Conservation (phyloP, 2,113 vertebrate genomes). For the Myxocyprinus asiaticus region DNA sequence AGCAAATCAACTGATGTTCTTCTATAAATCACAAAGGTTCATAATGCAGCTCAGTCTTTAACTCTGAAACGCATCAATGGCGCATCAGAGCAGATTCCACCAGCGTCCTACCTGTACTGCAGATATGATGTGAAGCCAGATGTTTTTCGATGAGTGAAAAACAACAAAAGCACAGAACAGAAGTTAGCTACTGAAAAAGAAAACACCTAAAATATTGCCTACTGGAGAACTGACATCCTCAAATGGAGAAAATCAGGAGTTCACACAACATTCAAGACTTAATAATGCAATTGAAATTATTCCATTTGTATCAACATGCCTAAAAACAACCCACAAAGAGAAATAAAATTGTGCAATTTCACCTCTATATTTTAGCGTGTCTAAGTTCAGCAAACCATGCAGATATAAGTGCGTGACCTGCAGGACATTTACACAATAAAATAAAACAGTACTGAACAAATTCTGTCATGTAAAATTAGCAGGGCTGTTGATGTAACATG, state of each 20-base stretch:
- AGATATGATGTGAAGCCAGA: conserved; percentile 60
- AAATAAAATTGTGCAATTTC: no score
- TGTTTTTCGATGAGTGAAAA: conserved; percentile 64
- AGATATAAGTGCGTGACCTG: no score
- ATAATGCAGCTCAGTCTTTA: conserved; percentile 26
- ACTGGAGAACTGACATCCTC: not conserved
- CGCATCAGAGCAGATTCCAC: conserved; percentile 37
- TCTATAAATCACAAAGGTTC: conserved; percentile 5
- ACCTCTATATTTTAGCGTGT: no score
- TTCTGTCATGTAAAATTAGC: no score
- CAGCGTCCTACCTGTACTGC: conserved; percentile 67
- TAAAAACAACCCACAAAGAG: no score
- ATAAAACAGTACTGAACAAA: no score
- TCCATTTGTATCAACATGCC: no score
- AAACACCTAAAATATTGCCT: not conserved
- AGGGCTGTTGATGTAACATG: no score
- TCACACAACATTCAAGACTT: no score
- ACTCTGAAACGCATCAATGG: conserved; percentile 30
- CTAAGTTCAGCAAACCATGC: no score
- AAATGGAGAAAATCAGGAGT: not conserved
- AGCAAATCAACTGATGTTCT: conserved; percentile 16
- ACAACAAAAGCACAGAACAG: conserved; percentile 68
- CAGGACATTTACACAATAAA: no score
- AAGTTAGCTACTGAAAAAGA: conserved; percentile 53
- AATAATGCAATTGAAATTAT: no score